A percentile compares a stretch with the other conserved stretches of the same genome.
Conservation (phyloP, 1,140 invertebrate genomes). For the Diprion similis region DNA sequence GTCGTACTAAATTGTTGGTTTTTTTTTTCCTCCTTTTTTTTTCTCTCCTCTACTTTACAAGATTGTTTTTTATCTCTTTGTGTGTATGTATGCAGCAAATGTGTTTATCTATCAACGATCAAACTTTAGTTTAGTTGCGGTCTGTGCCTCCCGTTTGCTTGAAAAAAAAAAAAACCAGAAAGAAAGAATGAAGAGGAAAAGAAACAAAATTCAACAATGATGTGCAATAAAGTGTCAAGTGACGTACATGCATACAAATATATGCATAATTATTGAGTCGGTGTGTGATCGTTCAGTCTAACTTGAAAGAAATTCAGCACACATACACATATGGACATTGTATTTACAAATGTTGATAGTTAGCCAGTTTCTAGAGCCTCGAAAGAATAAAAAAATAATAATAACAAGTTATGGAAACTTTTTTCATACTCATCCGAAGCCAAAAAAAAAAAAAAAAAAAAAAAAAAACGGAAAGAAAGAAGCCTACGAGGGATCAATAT, state of each 20-base stretch:
- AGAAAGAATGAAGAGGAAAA: not conserved
- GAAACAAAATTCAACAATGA: not conserved
- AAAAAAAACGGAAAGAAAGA: constrained; percentile 22
- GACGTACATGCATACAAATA: not conserved
- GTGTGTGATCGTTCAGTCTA: not conserved
- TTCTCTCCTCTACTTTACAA: no score
- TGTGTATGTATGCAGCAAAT: no score
- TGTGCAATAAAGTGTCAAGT: constrained; percentile 4
- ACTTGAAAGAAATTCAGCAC: no score
- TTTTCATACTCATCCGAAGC: constrained; percentile 50
- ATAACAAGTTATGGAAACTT: constrained; percentile 14
- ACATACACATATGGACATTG: no score
- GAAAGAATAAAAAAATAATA: not conserved
- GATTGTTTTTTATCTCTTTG: no score
- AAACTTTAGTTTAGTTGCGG: not conserved
- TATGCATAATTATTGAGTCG: no score
- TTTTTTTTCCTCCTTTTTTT: not conserved
- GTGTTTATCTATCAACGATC: not conserved
- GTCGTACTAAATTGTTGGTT: not conserved
- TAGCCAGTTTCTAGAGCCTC: not conserved
- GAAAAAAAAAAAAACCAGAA: not conserved
- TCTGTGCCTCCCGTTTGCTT: not conserved
- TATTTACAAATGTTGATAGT: no score
- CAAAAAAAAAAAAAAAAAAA: constrained; percentile 40
- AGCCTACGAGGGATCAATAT: constrained; percentile 57